Evolutionary conservation across 2,113 vertebrate species (phyloP).

Genomic region (Syngnathus scovelli): DNA sequence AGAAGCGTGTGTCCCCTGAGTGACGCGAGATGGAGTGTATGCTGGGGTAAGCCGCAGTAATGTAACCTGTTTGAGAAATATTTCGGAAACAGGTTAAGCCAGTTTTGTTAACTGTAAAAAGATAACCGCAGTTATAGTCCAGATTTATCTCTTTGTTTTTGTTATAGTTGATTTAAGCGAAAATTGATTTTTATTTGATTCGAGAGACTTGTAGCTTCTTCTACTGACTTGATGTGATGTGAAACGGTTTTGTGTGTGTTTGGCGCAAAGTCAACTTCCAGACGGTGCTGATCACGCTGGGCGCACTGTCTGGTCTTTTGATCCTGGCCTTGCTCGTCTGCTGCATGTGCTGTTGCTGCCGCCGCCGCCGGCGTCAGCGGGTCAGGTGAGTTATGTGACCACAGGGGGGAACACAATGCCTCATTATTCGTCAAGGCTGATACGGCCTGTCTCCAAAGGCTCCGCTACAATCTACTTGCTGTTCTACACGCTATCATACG

Average conservation of each 20-base stretch:
- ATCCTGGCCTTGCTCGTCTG: conserved; percentile 73
- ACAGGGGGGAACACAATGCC: conserved; percentile 43
- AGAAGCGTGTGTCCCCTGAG: conserved; percentile 72
- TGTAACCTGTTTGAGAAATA: too few relatives aligned
- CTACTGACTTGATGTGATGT: not conserved
- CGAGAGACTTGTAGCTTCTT: not conserved
- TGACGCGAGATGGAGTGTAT: conserved; percentile 86
- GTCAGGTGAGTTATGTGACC: conserved; percentile 55
- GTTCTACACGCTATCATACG: not conserved
- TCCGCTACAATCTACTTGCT: conserved; percentile 27
- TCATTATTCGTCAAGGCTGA: conserved; percentile 53
- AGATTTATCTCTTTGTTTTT: not conserved
- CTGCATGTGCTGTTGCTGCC: conserved; percentile 78
- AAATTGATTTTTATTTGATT: not conserved
- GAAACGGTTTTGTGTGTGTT: not conserved
- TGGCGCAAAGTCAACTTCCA: conserved; percentile 83
- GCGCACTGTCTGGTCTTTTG: conserved; percentile 76
- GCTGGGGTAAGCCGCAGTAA: conserved; percentile 80
- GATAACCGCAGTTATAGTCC: too few relatives aligned
- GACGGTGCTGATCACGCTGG: conserved; percentile 84
- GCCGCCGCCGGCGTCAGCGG: conserved; percentile 60
- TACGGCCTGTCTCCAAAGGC: conserved; percentile 56
- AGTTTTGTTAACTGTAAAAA: too few relatives aligned
- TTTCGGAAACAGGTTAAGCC: too few relatives aligned
- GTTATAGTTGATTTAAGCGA: not conserved